Base-by-base conservation (phyloP, 2,113 vertebrate species). In the Triplophysa tibetana region DNA sequence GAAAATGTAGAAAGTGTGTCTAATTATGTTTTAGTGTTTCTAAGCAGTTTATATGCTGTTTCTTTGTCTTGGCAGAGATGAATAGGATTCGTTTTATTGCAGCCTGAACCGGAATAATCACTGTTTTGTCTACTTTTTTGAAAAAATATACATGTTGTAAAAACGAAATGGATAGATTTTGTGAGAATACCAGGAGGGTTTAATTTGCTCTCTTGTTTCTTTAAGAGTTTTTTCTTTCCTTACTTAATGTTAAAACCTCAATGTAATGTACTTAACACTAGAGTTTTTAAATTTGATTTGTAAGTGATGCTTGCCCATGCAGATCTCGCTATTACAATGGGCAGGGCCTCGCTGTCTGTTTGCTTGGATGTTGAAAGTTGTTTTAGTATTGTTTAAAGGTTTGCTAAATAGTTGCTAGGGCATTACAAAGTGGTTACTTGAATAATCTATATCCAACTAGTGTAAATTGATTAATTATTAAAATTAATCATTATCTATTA, bases 11-110 rank as follows among this genome's bases (percentile, higher is more conserved):
- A 26, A 75, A 63, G 60, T 17, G 17, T 16, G 19, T 4, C 19
- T 62, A 75, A 75, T n/a, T 50, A 74, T 63, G 41, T 61, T 63
- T 11, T 29, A 48, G 41, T 48, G 45, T 21, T 63, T 63, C 73
- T 19, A 23, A 75, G 58, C 43, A 17, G 16, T 62, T 75, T 63
- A 16, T 62, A 11, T 75, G 72, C 58, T 63, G 56, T 26, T 48
- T 50, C 21, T 48, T 50, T 62, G 58, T 75, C 41, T 62, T 75
- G 73, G 73, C 23, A 62, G 14, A 62, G 41, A 48, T 48, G 12
- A 63, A 63, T 75, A 26, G 14, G 54, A 24, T 17, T 61, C 33
- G 13, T 23, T 24, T 12, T 29, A 48, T 45, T 75, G 41, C 14
- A 48, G 41, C 16, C 72, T 50, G 4, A 63, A 63, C 41, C 60